These are phyloP conservation scores for Brachyhypopomus gauderio DNA, from an alignment of 2,113 vertebrate genomes.

Conservation along the genomic window DNA sequence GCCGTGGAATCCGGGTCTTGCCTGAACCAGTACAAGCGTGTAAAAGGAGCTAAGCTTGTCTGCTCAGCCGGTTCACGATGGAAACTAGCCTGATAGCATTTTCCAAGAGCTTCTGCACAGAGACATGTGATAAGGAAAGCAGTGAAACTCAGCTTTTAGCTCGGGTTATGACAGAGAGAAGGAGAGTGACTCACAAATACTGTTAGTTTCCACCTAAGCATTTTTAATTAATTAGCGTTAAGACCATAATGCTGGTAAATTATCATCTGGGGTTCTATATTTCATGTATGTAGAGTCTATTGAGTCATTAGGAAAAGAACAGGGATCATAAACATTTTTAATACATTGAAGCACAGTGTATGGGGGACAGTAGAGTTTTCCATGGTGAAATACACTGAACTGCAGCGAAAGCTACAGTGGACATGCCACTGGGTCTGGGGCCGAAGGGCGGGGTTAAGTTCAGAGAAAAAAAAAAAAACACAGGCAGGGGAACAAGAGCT, in stretches of 20 bases:
- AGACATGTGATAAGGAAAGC: conserved; percentile 65
- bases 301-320: background rate
- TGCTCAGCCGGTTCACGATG: conserved; percentile 58
- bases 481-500: conserved; percentile 4
- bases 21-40: conserved; percentile 47
- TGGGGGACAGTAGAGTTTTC: conserved; percentile 25
- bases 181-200: conserved; percentile 26
- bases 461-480: conserved; percentile 7
- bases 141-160: conserved; percentile 42
- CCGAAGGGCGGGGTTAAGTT: conserved; percentile 2
- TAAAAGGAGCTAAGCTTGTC: conserved; percentile 56
- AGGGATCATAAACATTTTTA: background rate
- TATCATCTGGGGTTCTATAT: background rate
- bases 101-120: conserved; percentile 63
- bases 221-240: background rate
- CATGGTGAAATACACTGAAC: conserved; percentile 6
- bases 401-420: background rate
- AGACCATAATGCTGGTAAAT: background rate
- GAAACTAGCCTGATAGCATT: conserved; percentile 70
- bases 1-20: conserved; percentile 53
- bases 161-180: conserved; percentile 34
- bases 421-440: conserved; percentile 6
- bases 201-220: conserved; percentile 24
- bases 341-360: background rate
- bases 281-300: too few relatives aligned